These are phyloP conservation scores for Paramormyrops hopkinsi DNA, from an alignment of 2,797 vertebrate species.

Conservation along the genomic window DNA sequence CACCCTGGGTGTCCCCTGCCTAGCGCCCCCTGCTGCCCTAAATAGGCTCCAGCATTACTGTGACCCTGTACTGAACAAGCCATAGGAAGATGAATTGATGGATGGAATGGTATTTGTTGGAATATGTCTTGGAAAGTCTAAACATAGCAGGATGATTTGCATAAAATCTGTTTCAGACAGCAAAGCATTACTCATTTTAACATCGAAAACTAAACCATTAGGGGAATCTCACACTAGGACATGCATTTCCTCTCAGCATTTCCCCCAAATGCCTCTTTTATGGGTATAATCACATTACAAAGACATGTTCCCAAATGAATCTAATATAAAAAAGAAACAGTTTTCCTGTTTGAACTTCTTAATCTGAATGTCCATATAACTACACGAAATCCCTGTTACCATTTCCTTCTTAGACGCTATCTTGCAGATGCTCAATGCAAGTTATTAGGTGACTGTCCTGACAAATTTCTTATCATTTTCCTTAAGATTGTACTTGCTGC, in stretches of 20 bases:
- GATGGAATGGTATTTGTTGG: not conserved
- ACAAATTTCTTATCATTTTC: not conserved
- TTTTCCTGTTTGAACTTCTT: not conserved
- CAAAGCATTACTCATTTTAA: not conserved
- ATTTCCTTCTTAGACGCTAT: not conserved
- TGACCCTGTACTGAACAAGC: not conserved
- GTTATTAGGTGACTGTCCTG: not conserved
- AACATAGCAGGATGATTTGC: conserved; percentile 1
- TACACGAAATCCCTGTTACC: not conserved
- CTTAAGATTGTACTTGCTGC: not conserved
- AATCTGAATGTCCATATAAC: not conserved
- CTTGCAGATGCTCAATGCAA: not conserved
- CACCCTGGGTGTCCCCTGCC: not conserved
- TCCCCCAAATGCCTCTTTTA: not conserved
- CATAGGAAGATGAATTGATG: not conserved
- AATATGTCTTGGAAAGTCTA: not conserved
- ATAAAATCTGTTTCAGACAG: not conserved
- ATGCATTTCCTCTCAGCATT: not conserved
- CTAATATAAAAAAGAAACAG: not conserved
- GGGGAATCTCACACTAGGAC: not conserved
- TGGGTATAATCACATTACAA: not conserved
- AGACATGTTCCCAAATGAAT: not conserved
- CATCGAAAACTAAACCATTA: not conserved
- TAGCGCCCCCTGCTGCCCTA: not conserved
- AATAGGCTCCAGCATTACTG: not conserved